Conservation (phyloP, 1,140 invertebrate species). For the Alviniconcha marisindica region DNA sequence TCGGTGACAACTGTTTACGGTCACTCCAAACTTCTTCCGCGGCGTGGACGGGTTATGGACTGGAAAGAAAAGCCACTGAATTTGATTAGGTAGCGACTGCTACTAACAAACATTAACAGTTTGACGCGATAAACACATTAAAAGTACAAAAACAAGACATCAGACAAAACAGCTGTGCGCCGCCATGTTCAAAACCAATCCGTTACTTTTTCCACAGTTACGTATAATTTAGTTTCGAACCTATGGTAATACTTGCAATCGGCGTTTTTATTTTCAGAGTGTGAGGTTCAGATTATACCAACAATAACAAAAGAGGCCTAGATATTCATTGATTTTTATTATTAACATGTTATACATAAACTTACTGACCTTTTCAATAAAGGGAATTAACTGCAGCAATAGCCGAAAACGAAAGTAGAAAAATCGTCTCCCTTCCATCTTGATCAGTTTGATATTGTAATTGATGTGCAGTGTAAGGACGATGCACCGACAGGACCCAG, state of each 20-base stretch:
- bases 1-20: conserved; percentile 3
- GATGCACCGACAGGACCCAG: too few relatives aligned
- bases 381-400: too few relatives aligned
- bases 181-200: conserved; percentile 22
- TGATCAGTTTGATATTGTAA: too few relatives aligned
- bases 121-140: background rate
- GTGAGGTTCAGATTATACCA: background rate
- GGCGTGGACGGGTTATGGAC: background rate
- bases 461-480: too few relatives aligned
- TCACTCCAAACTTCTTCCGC: background rate
- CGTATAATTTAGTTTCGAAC: conserved; percentile 16
- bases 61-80: background rate
- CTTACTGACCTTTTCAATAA: background rate
- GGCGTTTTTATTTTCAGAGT: background rate
- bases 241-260: background rate
- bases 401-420: too few relatives aligned
- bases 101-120: background rate
- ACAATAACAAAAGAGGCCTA: too few relatives aligned
- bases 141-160: background rate
- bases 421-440: too few relatives aligned
- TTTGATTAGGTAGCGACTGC: background rate
- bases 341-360: background rate
- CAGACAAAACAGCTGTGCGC: conserved; percentile 22
- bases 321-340: too few relatives aligned
- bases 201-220: conserved; percentile 10